These are phyloP conservation scores for Trachemys scripta DNA, from an alignment of 2,113 vertebrate genomes.

Conservation along the genomic window DNA sequence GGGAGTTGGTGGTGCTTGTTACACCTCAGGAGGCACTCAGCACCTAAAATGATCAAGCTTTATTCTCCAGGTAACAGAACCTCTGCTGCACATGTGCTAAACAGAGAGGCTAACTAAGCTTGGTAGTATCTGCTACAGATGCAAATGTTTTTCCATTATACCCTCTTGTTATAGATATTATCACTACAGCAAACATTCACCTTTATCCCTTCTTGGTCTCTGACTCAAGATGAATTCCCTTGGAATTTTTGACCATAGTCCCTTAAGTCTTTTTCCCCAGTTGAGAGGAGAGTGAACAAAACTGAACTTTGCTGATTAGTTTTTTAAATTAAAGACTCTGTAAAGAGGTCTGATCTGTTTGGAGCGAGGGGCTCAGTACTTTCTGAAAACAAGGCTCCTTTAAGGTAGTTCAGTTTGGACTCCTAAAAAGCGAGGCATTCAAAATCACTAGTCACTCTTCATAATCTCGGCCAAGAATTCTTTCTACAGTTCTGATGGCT, in stretches of 20 bases:
- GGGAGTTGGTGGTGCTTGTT: background rate
- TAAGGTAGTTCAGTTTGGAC: conserved; percentile 54
- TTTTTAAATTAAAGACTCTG: conserved; percentile 70
- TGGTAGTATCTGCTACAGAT: background rate
- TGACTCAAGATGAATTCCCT: background rate
- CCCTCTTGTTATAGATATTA: background rate
- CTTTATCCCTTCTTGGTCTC: background rate
- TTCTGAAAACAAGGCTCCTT: conserved; percentile 31
- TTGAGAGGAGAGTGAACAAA: background rate
- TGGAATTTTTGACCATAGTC: background rate
- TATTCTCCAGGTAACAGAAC: background rate
- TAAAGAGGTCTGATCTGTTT: conserved; percentile 52
- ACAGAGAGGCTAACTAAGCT: conserved; percentile 56
- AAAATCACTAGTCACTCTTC: conserved; percentile 34
- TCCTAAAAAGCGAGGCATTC: background rate
- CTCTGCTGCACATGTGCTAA: conserved; percentile 28
- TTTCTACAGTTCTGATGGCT: conserved; percentile 53
- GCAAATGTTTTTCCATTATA: background rate
- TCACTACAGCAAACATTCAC: background rate
- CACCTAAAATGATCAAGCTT: background rate
- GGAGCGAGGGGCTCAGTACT: conserved; percentile 36
- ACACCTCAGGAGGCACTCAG: background rate
- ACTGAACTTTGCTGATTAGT: conserved; percentile 36
- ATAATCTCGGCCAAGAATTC: conserved; percentile 59
- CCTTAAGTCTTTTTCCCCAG: background rate